These are phyloP conservation scores for Rhaphigaster nebulosa DNA, from an alignment of 2,888 invertebrate species.

Conservation along the genomic window DNA sequence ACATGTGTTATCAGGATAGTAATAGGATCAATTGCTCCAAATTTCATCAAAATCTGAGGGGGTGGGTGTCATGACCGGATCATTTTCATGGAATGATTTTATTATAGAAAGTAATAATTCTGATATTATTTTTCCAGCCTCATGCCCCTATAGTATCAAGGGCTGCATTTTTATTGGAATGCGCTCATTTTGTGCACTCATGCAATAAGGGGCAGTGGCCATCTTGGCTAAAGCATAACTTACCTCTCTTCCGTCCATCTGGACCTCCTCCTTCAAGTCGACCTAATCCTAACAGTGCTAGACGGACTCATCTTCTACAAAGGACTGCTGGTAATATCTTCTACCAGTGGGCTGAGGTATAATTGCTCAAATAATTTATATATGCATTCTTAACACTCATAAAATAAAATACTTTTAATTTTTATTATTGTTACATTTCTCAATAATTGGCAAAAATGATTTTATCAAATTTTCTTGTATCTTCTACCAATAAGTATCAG, in stretches of 20 bases:
- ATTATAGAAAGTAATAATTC: slow-evolving; percentile 49
- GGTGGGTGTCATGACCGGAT: too few species aligned
- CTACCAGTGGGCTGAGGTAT: slow-evolving; percentile 95
- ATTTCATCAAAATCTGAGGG: too few species aligned
- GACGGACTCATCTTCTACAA: slow-evolving; percentile 81
- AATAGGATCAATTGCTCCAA: too few species aligned
- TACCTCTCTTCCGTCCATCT: slow-evolving; percentile 80
- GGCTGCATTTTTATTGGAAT: slow-evolving; percentile 93
- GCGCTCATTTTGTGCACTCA: slow-evolving; percentile 95
- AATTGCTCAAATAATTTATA: neutral
- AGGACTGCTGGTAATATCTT: slow-evolving; percentile 96
- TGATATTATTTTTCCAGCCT: slow-evolving; percentile 73
- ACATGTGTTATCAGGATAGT: too few species aligned
- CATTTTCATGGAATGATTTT: too few species aligned
- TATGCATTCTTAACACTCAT: neutral
- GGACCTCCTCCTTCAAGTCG: slow-evolving; percentile 72
- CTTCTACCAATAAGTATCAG: too few species aligned
- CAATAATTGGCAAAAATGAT: neutral
- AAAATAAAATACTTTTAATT: neutral
- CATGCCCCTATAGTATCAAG: slow-evolving; percentile 94
- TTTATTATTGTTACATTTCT: too few species aligned
- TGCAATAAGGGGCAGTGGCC: slow-evolving; percentile 99
- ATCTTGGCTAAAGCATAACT: slow-evolving; percentile 93
- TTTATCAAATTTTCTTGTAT: neutral
- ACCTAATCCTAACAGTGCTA: slow-evolving; percentile 72